Conservation (phyloP, 2,888 invertebrate species). For the Aromia moschata region DNA sequence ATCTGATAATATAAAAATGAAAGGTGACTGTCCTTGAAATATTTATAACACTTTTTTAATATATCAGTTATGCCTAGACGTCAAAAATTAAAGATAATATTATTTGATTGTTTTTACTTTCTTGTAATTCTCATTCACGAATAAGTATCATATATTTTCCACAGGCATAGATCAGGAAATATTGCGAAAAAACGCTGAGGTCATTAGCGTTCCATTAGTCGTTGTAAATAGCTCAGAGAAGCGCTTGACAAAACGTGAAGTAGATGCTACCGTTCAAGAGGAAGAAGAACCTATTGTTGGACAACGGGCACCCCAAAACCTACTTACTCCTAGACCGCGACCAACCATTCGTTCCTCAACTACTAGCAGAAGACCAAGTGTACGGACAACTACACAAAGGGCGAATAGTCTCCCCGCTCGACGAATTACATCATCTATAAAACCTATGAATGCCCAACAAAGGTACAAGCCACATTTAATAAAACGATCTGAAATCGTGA, state of each 20-base stretch:
- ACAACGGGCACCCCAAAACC: not conserved
- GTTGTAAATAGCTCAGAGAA: not conserved
- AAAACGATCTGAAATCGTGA: no score
- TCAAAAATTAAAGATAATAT: no score
- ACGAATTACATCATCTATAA: not conserved
- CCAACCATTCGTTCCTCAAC: not conserved
- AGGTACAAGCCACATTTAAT: not conserved
- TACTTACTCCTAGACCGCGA: not conserved
- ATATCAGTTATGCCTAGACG: no score
- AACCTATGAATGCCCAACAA: not conserved
- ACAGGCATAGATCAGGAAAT: not conserved
- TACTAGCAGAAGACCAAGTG: constrained; percentile 3
- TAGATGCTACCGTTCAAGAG: not conserved
- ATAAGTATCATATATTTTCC: no score
- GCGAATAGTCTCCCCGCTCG: not conserved
- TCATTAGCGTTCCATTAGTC: not conserved
- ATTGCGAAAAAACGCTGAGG: not conserved
- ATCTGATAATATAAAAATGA: no score
- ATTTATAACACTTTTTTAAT: no score
- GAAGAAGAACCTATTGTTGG: not conserved
- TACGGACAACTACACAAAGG: not conserved
- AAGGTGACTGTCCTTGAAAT: no score
- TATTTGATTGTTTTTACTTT: no score
- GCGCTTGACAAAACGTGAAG: constrained; percentile 1
- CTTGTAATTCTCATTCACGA: no score